Evolutionary conservation across 1,140 invertebrate genomes (phyloP), one percentile per base, ranked within the genome.

Genomic region (Pararge aegeria): DNA sequence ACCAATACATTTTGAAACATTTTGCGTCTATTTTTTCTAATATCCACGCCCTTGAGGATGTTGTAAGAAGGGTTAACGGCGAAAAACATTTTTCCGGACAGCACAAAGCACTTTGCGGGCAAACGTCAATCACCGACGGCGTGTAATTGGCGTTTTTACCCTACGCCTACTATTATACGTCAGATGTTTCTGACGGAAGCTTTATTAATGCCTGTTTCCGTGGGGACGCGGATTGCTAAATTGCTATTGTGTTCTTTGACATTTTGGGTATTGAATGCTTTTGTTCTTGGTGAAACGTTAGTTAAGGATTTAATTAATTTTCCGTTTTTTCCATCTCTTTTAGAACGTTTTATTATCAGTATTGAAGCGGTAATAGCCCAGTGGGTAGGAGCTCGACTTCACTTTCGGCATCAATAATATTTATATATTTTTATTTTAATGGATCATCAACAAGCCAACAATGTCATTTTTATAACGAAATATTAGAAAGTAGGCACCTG

Each of bases 81-180:
- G 60, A 56, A 62, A 56, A 62, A 46, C 48, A 62, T 62, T 62
- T 56, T 62, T 56, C 60, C 54, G 60, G 53, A 55, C 54, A 62
- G 44, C 60, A 51, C 40, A 56, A 55, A 62, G 53, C 53, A 62
- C 53, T 62, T 56, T 56, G 60, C 60, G 58, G 51, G 51, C 27
- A 48, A 30, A 55, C 60, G 60, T 62, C 60, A 62, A 56, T 62
- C 60, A 62, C 58, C 51, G 42, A 13, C 27, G 40, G 48, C 50
- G 30, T 46, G 48, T 62, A 62, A 62, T 62, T 62, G 60, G 60
- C 48, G 60, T 52, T 56, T 61, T 61, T 61, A 61, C 59, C 59
- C 59, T 61, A 63, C 49, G 49, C 44, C 59, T 61, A 63, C 49
- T 38, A 57, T 63, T 63, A 56, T 55, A 57, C 55, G 55, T 63